A percentile compares a stretch with the other conserved stretches of the same genome.
phyloP scores from a whole-genome alignment of 2,888 invertebrate genomes.

The Heliconius aoede region DNA sequence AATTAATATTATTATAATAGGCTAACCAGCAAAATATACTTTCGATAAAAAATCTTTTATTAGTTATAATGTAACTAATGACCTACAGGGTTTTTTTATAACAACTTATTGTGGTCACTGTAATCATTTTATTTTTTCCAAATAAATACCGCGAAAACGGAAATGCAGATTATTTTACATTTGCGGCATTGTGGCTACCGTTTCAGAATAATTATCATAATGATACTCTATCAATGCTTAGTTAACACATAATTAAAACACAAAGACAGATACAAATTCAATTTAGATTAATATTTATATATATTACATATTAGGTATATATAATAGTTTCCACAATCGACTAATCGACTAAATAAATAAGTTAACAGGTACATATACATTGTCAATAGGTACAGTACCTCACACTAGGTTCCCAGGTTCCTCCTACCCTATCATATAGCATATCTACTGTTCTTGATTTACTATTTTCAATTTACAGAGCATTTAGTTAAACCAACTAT shows the following conservation, averaged over 20 bases:
- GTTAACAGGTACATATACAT: no score
- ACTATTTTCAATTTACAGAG: no score
- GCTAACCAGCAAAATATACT: not conserved
- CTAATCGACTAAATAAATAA: no score
- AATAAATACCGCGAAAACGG: not conserved
- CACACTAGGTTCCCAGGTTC: not conserved
- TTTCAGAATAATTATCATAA: not conserved
- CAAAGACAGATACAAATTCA: no score
- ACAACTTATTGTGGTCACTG: not conserved
- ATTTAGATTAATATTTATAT: no score
- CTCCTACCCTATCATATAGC: not conserved
- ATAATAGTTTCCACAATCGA: no score
- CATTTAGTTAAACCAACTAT: not conserved
- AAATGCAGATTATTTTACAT: not conserved
- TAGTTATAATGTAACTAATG: not conserved
- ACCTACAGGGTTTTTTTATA: not conserved
- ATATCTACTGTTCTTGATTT: no score
- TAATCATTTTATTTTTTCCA: not conserved
- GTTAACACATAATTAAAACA: not conserved
- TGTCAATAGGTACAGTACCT: no score
- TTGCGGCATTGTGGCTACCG: not conserved
- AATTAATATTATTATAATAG: no score
- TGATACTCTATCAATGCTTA: not conserved
- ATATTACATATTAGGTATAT: no score
- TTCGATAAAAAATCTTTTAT: not conserved